Evolutionary conservation across 2,888 invertebrate species (phyloP), one percentile per base, ranked within the genome.

Genomic region (Orchestes rusci): DNA sequence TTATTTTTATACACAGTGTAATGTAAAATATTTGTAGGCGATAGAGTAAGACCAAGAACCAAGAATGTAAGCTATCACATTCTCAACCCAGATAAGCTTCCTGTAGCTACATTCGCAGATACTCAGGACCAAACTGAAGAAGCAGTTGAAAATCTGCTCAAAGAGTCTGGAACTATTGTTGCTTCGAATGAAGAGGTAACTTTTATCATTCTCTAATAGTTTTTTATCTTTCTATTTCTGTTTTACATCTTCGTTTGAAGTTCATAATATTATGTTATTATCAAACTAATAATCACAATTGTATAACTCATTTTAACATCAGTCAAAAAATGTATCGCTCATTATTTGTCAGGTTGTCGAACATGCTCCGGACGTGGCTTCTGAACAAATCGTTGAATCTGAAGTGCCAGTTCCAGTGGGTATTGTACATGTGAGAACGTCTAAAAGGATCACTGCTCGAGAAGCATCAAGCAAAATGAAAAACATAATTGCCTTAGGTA

Each of bases 41-140:
- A 75, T 54, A 63, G 74, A 41, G 71, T 73, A 23, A 61, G 76
- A 7, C 77, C 80, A 2, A 67, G 79, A 43, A 79, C 77, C 29
- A 82, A 81, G 59, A 81, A 81, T 60, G 80, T 80, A 2, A 75
- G 73, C 56, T 76, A 76, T 59, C 77, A 77, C 53, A 65, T 76
- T 20, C 68, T 75, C 40, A 73, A 73, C 44, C 68, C 71, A 20
- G 69, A 72, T 37, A 74, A 74, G 56, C 53, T 73, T 10, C 65
- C 72, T 1, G 57, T 73, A 1, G 77, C 76, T 2, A 75, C 73
- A 10, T 77, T 77, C 54, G 67, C 72, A 3, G 58, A 59, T 12
- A 46, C 46, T 13, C 10, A 5, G 5, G 23, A 23, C 23, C 61
- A 61, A 31, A 59, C 65, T 3, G 56, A 60, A 34, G 57, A 63